These are phyloP conservation scores for Calliopum simillimum DNA, from an alignment of 2,888 invertebrate genomes.

Conservation along the genomic window DNA sequence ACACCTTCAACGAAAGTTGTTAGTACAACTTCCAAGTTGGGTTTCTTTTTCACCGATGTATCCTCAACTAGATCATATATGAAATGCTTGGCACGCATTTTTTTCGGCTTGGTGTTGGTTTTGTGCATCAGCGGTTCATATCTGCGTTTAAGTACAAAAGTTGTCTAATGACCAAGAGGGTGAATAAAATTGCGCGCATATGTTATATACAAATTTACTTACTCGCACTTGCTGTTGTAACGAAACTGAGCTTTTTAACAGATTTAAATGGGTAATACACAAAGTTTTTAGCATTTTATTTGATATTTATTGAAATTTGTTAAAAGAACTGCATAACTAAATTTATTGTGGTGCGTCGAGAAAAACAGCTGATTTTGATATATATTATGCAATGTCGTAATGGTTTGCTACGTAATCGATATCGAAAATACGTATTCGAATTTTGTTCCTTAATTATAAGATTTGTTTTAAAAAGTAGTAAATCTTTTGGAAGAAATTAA, in stretches of 20 bases:
- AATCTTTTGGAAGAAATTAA: no score
- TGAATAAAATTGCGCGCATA: background rate
- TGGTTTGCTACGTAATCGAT: slow-evolving; percentile 8
- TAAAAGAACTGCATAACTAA: background rate
- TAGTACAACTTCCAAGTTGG: slow-evolving; percentile 76
- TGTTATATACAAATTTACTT: slow-evolving; percentile 38
- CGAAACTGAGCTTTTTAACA: slow-evolving; percentile 52
- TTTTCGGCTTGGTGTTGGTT: slow-evolving; percentile 69
- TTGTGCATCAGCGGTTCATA: slow-evolving; percentile 72
- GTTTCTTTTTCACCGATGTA: slow-evolving; percentile 69
- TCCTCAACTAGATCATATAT: slow-evolving; percentile 82
- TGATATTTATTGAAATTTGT: slow-evolving; percentile 16
- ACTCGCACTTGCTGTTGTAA: slow-evolving; percentile 63
- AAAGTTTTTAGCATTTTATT: slow-evolving; percentile 59
- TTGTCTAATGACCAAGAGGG: slow-evolving; percentile 72
- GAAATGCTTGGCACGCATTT: slow-evolving; percentile 73
- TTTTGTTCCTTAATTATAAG: background rate
- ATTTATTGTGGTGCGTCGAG: no score
- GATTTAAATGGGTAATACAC: slow-evolving; percentile 51
- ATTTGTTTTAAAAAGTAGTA: background rate
- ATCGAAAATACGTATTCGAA: slow-evolving; percentile 34
- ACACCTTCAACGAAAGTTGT: slow-evolving; percentile 79
- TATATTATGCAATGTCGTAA: background rate
- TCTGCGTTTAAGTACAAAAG: slow-evolving; percentile 78
- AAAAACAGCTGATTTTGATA: slow-evolving; percentile 44